A percentile compares a stretch with the other conserved stretches of the same genome.
Evolutionary conservation across 2,797 vertebrate species (phyloP).

Genomic region (Enteromius trimaculatus): DNA sequence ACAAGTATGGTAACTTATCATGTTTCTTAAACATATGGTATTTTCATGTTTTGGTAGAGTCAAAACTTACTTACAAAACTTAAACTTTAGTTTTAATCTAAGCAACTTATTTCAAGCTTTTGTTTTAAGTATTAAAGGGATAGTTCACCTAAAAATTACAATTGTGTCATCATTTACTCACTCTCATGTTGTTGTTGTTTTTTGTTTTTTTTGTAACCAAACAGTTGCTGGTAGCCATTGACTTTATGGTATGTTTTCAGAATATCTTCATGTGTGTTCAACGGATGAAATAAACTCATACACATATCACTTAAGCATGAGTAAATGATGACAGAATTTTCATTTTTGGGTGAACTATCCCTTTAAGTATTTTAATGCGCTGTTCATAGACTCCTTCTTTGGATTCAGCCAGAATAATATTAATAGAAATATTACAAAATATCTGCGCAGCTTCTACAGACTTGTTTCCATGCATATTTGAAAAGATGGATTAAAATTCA

Average conservation of each 20-base stretch:
- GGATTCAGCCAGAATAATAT: conserved; percentile 47
- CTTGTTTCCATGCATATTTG: conserved; percentile 65
- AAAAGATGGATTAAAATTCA: conserved; percentile 70
- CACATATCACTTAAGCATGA: not conserved
- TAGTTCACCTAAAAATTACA: not conserved
- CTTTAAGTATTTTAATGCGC: not conserved
- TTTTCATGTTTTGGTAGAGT: no score
- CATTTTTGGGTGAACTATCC: not conserved
- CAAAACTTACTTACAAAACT: no score
- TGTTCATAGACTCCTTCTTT: conserved; percentile 45
- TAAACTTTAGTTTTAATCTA: not conserved
- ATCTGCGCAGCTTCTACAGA: conserved; percentile 19
- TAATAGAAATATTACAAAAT: conserved; percentile 23
- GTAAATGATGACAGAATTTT: not conserved
- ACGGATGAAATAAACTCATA: not conserved
- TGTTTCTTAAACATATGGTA: no score
- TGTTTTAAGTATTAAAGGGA: not conserved
- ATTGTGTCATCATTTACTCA: not conserved
- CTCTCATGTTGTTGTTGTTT: not conserved
- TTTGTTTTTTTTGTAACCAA: not conserved
- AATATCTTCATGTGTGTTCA: not conserved
- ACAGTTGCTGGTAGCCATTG: not conserved
- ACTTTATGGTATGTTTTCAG: not conserved
- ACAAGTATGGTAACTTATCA: no score
- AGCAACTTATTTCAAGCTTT: not conserved